Percentiles rank a stretch among this genome's conserved stretches.
Evolutionary conservation across 2,797 vertebrate species (phyloP).

Genomic region (Hippopotamyrus pictus): DNA sequence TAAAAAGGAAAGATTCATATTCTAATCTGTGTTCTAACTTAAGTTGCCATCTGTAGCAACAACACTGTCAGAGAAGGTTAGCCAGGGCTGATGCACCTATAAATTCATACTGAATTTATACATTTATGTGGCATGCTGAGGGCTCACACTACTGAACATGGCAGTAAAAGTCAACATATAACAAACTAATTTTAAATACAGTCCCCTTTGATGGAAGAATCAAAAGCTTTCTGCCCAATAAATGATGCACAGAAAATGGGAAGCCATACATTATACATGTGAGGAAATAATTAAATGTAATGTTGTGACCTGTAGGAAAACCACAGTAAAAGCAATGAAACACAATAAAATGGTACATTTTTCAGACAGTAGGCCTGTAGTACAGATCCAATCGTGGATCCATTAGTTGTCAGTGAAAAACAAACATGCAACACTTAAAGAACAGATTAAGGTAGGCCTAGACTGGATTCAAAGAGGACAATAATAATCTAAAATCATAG

Average conservation of each 20-base stretch:
- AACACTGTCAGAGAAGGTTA: neutral
- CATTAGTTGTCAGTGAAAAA: neutral
- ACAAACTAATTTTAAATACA: neutral
- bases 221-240: neutral
- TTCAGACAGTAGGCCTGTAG: neutral
- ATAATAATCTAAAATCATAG: neutral
- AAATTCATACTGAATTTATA: constrained; percentile 4
- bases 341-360: neutral
- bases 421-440: neutral
- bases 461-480: neutral
- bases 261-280: neutral
- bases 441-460: neutral
- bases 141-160: neutral
- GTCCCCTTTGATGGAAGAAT: neutral
- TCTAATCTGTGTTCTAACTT: neutral
- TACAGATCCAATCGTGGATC: neutral
- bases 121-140: neutral
- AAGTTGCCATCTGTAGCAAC: neutral
- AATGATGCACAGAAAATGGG: neutral
- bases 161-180: neutral
- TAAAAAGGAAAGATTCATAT: neutral
- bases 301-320: neutral
- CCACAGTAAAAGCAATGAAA: neutral
- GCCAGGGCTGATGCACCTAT: neutral
- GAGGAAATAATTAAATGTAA: neutral